phyloP scores from a whole-genome alignment of 2,797 vertebrate genomes.

The Enteromius fasciolatus region DNA sequence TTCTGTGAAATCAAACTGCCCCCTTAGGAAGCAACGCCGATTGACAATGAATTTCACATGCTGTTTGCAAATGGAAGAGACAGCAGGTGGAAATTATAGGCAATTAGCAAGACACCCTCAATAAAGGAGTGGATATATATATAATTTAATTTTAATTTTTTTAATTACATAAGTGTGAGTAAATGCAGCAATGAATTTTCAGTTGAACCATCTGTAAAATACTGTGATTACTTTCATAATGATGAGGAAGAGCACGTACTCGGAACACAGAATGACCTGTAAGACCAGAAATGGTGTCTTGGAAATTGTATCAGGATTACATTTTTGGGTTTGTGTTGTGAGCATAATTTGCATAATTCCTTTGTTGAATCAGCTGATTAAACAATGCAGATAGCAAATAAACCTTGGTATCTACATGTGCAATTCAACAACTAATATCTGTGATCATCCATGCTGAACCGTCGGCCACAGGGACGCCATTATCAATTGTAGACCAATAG shows the following conservation, averaged over 20 bases:
- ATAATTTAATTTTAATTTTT: too few species aligned
- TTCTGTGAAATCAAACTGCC: too few species aligned
- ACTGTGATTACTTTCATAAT: not conserved
- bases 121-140: too few species aligned
- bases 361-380: constrained; percentile 3
- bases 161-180: not conserved
- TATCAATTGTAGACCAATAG: constrained; percentile 23
- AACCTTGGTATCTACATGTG: not conserved
- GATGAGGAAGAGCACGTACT: not conserved
- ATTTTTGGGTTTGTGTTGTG: not conserved
- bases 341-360: constrained; percentile 4
- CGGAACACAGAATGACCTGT: not conserved
- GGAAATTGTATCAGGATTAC: not conserved
- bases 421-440: not conserved
- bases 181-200: not conserved
- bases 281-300: not conserved
- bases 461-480: not conserved
- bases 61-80: too few species aligned
- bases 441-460: constrained; percentile 23
- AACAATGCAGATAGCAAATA: constrained; percentile 11
- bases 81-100: too few species aligned
- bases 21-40: too few species aligned
- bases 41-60: too few species aligned
- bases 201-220: not conserved
- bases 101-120: too few species aligned